These are phyloP conservation scores for Benthosema pterotum DNA, from an alignment of 2,797 vertebrate genomes.

Conservation along the genomic window DNA sequence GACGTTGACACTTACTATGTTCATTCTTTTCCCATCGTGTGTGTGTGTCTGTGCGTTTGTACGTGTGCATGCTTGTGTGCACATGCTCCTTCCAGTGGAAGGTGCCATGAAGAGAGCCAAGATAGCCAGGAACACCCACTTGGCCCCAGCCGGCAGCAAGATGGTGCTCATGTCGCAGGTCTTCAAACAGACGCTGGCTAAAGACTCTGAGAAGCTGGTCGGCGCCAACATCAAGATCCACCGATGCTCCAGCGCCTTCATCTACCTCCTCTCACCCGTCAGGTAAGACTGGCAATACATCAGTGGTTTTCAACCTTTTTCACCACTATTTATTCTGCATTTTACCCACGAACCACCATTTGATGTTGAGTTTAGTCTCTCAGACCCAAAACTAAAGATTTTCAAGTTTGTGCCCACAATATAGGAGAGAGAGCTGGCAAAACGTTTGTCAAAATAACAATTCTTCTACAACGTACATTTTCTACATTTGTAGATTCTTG, in stretches of 20 bases:
- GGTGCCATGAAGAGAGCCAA: conserved; percentile 90
- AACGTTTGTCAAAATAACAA: no score
- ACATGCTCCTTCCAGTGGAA: conserved; percentile 88
- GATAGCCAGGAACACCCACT: conserved; percentile 86
- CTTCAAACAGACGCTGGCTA: conserved; percentile 93
- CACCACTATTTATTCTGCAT: no score
- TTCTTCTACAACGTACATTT: no score
- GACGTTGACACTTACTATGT: conserved; percentile 10
- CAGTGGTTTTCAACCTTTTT: no score
- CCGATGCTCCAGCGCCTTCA: conserved; percentile 91
- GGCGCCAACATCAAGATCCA: conserved; percentile 91
- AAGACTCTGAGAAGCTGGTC: conserved; percentile 90
- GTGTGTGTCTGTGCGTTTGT: conserved; percentile 49
- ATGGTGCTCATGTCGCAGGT: conserved; percentile 95
- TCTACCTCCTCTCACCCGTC: conserved; percentile 95
- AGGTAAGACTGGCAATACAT: conserved; percentile 82
- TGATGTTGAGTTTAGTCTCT: no score
- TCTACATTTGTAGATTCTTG: no score
- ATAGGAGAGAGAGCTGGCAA: no score
- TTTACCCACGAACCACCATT: no score
- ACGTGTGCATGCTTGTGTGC: no score
- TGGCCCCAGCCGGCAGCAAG: conserved; percentile 84
- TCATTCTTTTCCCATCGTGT: conserved; percentile 25
- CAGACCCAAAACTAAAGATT: no score
- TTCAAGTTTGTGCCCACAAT: no score